Conservation (phyloP, 2,888 invertebrate species). For the Formica aserva region DNA sequence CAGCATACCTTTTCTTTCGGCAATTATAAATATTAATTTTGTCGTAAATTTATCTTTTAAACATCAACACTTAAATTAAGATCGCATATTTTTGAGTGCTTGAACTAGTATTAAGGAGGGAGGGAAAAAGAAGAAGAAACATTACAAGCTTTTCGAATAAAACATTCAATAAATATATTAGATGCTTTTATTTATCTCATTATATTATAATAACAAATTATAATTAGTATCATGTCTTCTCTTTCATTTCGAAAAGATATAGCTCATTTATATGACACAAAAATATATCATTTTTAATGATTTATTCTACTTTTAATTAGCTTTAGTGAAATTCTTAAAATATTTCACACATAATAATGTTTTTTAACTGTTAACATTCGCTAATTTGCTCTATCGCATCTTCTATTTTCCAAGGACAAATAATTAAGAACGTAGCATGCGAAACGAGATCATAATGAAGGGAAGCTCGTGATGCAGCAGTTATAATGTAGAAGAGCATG, state of each 20-base stretch:
- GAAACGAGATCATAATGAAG: slow-evolving; percentile 62
- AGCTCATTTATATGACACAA: neutral
- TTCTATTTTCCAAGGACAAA: slow-evolving; percentile 58
- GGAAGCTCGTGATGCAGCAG: slow-evolving; percentile 52
- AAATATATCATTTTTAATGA: neutral
- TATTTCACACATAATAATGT: neutral
- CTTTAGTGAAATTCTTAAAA: neutral
- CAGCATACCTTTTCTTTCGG: neutral
- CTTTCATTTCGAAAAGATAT: neutral
- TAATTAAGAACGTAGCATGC: slow-evolving; percentile 56
- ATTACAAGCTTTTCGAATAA: neutral
- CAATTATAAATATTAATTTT: neutral
- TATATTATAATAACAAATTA: slow-evolving; percentile 2
- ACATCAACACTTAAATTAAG: neutral
- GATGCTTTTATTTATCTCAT: neutral
- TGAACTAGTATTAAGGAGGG: neutral
- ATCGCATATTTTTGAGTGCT: neutral
- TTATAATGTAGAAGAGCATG: slow-evolving; percentile 44
- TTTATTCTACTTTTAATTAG: neutral
- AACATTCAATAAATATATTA: neutral
- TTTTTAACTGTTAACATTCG: slow-evolving; percentile 29
- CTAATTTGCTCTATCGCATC: slow-evolving; percentile 39
- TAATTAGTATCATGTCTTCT: neutral
- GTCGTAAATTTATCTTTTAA: neutral
- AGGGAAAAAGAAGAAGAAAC: neutral